Base-by-base conservation (phyloP, 2,113 vertebrate species). In the Leucosticte australis region DNA sequence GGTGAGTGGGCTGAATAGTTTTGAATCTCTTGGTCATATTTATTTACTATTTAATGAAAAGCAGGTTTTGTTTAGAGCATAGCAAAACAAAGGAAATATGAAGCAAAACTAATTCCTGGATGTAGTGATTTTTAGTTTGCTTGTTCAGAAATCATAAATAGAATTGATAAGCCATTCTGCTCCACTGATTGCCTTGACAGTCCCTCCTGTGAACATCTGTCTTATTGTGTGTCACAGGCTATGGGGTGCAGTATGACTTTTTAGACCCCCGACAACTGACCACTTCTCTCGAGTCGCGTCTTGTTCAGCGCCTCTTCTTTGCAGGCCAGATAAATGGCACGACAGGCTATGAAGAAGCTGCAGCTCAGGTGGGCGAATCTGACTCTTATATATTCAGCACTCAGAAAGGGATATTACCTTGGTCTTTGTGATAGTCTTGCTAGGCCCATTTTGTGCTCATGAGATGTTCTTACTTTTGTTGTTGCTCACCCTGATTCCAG, bases 261-360 rank as follows among this genome's bases (percentile, higher is more conserved):
- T 97, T 99, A 83, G 99, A 99, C 89, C 99, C 99, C 28, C 99
- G 98, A 71, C 99, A 99, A 90, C 98, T 99, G 90, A 97, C 94
- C 33, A 97, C 98, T 23, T 98, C 98, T 27, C 98, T 99, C 0
- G 99, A 99, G 95, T 98, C 99, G 1, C 98, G 97, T 79, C 97
- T 96, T 41, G 98, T 99, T 42, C 99, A 99, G 68, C 97, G 98
- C 28, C 98, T 99, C 13, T 99, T 99, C 97, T 98, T 99, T 59
- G 99, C 99, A 11, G 99, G 99, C 55, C 99, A 99, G 97, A 99
- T 99, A 83, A 99, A 99, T 42, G 99, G 99, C 83, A 99, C 99
- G 0, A 99, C 99, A 4, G 99, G 99, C 35, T 99, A 99, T 12
- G 99, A 99, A 89, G 99, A 99, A 97, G 99, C 99, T 57, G 99